Conservation (phyloP, 30 jellyfish, hydroid and myxozoan genomes). For the Chrysaora quinquecirrha region DNA sequence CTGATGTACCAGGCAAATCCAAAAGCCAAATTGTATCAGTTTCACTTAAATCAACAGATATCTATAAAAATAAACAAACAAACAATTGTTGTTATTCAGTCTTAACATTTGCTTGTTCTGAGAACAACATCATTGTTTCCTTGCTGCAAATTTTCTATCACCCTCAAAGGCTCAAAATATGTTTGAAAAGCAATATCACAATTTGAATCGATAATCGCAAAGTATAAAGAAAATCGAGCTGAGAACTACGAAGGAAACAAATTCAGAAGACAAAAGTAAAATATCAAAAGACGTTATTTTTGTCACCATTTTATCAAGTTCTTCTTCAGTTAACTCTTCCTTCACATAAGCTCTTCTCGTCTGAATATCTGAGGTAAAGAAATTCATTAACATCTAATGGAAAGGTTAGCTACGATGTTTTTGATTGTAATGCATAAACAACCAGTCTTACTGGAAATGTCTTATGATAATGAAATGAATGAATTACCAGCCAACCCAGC, state of each 20-base stretch:
- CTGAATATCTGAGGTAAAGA: constrained; percentile 47
- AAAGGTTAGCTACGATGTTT: too few species aligned
- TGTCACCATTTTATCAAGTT: constrained; percentile 78
- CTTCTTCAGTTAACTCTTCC: constrained; percentile 76
- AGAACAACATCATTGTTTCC: too few species aligned
- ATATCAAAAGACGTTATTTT: neutral
- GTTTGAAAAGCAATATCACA: too few species aligned
- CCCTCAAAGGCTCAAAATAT: too few species aligned
- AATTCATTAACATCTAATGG: too few species aligned
- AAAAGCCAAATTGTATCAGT: constrained; percentile 98
- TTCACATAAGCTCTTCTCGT: constrained; percentile 74
- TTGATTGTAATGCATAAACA: too few species aligned
- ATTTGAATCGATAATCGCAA: too few species aligned
- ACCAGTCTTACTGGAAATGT: too few species aligned
- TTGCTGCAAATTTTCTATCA: too few species aligned
- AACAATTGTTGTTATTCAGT: neutral
- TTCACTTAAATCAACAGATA: constrained; percentile 73
- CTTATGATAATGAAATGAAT: too few species aligned
- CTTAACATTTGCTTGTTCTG: too few species aligned
- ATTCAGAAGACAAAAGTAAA: neutral
- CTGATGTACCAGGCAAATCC: constrained; percentile 85
- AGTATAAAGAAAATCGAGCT: too few species aligned
- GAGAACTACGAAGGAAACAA: neutral
- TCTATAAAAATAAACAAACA: constrained; percentile 20
- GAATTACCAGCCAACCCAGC: constrained; percentile 81